Base-by-base conservation (phyloP, 2,797 vertebrate genomes). In the Centropyge bicolor region DNA sequence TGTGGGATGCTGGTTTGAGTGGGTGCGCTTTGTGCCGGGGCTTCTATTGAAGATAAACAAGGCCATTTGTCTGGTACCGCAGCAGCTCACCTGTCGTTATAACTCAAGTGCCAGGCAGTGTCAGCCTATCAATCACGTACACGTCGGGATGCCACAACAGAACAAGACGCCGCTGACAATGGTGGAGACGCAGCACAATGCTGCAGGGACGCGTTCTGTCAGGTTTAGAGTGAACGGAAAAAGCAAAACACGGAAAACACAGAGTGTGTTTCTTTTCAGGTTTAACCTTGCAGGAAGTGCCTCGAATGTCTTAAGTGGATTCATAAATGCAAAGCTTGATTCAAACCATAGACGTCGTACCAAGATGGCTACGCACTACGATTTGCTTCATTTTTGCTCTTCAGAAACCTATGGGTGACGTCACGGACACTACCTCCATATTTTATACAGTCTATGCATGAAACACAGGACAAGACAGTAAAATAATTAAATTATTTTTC, bases 41-140 rank as follows among this genome's bases (percentile, higher is more conserved):
- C 36, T 64, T 77, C 51, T 59, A 51, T 46, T 45, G 60, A 69
- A 80, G 63, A 79, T 71, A 89, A 83, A 88, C 82, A 79, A 83
- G 51, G 63, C 66, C 65, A 71, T 88, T 85, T 65, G 62, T 82
- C 81, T 46, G 57, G 40, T 60, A 19, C 46, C 66, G 76, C 73
- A 71, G 80, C 82, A 70, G 65, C 74, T 86, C 63, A 77, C 77
- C 79, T 80, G 89, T 86, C 76, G 1, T 60, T 70, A 70, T 85
- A 80, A 80, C 40, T 88, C 82, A 82, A 55, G 78, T 22, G 79
- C 46, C 69, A 52, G 62, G 69, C 20, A 1, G 52, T 10, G 63
- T 61, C 24, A 52, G 66, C 49, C 74, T 56, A 87, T 88, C 89
- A 88, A 69, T 91, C 85, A 85, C 72, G 40, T 41, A 17, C 45